phyloP scores from a whole-genome alignment of 2,888 invertebrate species.

The Biston betularia region DNA sequence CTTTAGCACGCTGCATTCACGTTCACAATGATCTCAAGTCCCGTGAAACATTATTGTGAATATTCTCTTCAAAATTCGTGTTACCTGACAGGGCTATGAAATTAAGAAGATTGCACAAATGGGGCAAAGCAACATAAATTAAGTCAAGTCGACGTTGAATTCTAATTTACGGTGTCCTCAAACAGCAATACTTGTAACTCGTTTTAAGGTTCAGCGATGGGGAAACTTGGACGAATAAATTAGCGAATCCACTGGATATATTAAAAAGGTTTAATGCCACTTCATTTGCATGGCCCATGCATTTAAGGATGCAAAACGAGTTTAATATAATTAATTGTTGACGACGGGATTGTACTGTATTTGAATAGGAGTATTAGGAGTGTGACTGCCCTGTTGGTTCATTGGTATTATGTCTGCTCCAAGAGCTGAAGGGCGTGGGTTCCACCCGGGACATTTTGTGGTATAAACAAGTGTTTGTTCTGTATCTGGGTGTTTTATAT shows the following conservation, averaged over 20 bases:
- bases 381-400: too few species aligned
- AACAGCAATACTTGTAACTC: slow-evolving; percentile 35
- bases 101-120: slow-evolving; percentile 46
- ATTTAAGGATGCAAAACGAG: slow-evolving; percentile 20
- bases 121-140: slow-evolving; percentile 43
- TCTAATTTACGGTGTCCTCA: slow-evolving; percentile 43
- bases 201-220: slow-evolving; percentile 36
- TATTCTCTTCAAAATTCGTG: slow-evolving; percentile 52
- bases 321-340: slow-evolving; percentile 11
- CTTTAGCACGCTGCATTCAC: slow-evolving; percentile 49
- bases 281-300: slow-evolving; percentile 25
- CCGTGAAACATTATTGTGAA: slow-evolving; percentile 54
- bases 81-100: slow-evolving; percentile 33
- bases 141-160: slow-evolving; percentile 47
- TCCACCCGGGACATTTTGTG: too few species aligned
- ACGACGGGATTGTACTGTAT: slow-evolving; percentile 4
- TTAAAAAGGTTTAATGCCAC: slow-evolving; percentile 29
- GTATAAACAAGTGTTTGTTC: too few species aligned
- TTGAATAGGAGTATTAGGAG: slow-evolving; percentile 5
- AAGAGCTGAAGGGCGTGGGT: too few species aligned
- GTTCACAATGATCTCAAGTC: slow-evolving; percentile 49
- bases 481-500: too few species aligned
- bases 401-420: too few species aligned
- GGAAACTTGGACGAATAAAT: slow-evolving; percentile 34
- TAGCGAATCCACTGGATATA: slow-evolving; percentile 27